phyloP scores from a whole-genome alignment of 2,797 vertebrate species.

The Sebastes minor region DNA sequence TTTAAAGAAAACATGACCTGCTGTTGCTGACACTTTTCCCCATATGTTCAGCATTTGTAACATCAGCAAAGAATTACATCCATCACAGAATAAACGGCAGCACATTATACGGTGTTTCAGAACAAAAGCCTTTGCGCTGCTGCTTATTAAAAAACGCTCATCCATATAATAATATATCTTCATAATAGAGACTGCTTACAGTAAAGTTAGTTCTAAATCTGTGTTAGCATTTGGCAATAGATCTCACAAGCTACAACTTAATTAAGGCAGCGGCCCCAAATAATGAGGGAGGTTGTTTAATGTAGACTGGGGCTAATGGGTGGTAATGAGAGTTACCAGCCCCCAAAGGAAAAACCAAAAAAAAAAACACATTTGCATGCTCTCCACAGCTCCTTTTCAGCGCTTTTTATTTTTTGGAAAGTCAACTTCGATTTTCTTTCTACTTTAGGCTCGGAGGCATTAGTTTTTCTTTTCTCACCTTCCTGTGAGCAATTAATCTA shows the following conservation, averaged over 20 bases:
- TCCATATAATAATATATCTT: slow-evolving; percentile 16
- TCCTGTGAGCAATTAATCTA: neutral
- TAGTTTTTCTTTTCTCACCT: neutral
- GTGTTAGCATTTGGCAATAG: slow-evolving; percentile 19
- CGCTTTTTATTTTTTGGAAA: slow-evolving; percentile 31
- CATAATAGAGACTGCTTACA: slow-evolving; percentile 14
- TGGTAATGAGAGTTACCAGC: slow-evolving; percentile 39
- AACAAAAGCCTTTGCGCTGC: neutral
- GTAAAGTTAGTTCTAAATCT: slow-evolving; percentile 2
- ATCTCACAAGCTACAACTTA: slow-evolving; percentile 29
- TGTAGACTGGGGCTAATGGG: slow-evolving; percentile 50
- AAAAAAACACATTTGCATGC: slow-evolving; percentile 1
- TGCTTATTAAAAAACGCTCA: slow-evolving; percentile 1
- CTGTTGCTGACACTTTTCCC: neutral
- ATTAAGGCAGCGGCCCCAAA: slow-evolving; percentile 47
- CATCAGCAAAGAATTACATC: neutral
- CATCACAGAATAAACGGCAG: neutral
- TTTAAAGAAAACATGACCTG: slow-evolving; percentile 5
- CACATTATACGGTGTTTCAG: neutral
- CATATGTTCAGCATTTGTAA: neutral
- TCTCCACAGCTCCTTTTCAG: neutral
- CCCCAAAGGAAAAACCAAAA: neutral
- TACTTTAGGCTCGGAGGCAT: neutral
- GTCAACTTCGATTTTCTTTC: slow-evolving; percentile 15
- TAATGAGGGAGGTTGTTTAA: slow-evolving; percentile 49